Base-by-base conservation (phyloP, 1,140 invertebrate genomes). In the Drosophila nebulosa region DNA sequence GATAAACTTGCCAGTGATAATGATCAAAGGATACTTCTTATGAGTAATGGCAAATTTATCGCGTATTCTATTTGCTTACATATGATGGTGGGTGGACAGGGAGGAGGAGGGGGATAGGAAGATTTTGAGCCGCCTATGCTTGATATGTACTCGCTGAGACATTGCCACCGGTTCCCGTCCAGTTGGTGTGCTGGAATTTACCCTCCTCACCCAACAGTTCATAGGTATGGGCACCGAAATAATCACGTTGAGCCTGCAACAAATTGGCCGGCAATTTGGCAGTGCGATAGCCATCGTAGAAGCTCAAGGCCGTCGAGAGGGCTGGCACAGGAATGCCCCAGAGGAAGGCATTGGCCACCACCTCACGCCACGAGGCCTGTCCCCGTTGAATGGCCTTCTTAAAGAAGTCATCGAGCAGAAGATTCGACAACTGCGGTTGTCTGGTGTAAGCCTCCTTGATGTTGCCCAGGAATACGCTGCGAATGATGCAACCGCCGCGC, bases 201-300 rank as follows among this genome's bases (percentile, higher is more conserved):
- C 98, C 98, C 51, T 99, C 98, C 62, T 96, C 92, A 6, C 92
- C 93, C 2, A 98, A 90, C 46, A 99, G 91, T 92, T 99, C 98
- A 84, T 99, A 99, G 0, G 98, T 99, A 91, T 99, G 99, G 0
- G 99, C 99, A 0, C 99, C 99, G 91, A 99, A 99, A 90, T 99
- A 99, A 92, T 99, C 99, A 42, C 99, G 92, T 92, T 99, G 98
- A 0, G 99, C 99, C 94, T 98, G 97, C 64, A 99, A 93, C 21
- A 99, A 92, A 92, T 99, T 99, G 7, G 98, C 98, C 2, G 98
- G 98, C 30, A 99, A 92, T 55, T 94, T 92, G 26, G 92, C 94
- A 10, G 95, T 94, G 50, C 97, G 94, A 91, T 98, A 99, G 2
- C 99, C 98, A 92, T 99, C 99, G 91, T 97, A 99, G 92, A 99